phyloP scores from a whole-genome alignment of 2,113 vertebrate species.

The Collichthys lucidus region DNA sequence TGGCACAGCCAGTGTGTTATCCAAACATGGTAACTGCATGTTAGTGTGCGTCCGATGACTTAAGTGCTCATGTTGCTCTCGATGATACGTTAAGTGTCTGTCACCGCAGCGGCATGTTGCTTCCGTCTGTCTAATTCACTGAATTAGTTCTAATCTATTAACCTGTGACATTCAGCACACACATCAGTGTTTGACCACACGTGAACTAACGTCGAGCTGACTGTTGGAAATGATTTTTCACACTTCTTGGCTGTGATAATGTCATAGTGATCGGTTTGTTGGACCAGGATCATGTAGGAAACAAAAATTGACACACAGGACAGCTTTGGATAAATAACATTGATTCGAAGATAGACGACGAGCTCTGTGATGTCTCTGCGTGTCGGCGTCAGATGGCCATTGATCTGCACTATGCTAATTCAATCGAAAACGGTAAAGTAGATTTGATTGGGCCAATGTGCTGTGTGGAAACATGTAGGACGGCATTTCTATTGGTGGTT shows the following conservation, averaged over 20 bases:
- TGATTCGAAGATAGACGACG: too few relatives aligned
- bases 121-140: conserved; percentile 4
- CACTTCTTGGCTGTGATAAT: neutral
- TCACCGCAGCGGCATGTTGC: conserved; percentile 16
- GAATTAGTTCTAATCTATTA: conserved; percentile 27
- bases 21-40: conserved; percentile 23
- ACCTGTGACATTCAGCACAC: conserved; percentile 15
- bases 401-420: too few relatives aligned
- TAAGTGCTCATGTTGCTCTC: conserved; percentile 2
- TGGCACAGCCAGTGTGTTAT: conserved; percentile 21
- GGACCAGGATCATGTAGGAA: neutral
- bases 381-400: too few relatives aligned
- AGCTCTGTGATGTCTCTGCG: too few relatives aligned
- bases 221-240: neutral
- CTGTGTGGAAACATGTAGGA: too few relatives aligned
- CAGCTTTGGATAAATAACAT: too few relatives aligned
- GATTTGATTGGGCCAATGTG: too few relatives aligned
- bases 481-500: too few relatives aligned
- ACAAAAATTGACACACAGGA: neutral
- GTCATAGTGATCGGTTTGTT: neutral
- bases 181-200: neutral
- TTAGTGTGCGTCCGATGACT: conserved; percentile 9
- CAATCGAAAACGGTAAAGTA: too few relatives aligned
- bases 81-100: conserved; percentile 6
- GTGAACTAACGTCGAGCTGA: neutral